phyloP scores from a whole-genome alignment of 2,113 vertebrate species.

The Epinephelus fuscoguttatus region DNA sequence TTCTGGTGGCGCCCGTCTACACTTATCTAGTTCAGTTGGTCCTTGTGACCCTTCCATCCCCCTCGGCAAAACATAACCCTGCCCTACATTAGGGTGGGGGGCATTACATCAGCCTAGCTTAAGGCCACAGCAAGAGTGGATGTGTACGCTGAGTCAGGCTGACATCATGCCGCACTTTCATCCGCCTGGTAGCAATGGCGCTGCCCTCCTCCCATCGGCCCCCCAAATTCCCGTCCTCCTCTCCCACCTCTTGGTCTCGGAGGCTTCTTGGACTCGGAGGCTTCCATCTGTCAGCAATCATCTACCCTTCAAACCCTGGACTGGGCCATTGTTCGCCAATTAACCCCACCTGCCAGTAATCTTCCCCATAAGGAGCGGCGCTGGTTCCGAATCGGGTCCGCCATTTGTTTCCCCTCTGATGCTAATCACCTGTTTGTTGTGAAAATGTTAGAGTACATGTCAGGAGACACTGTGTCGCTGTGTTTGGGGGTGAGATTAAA shows the following conservation, averaged over 20 bases:
- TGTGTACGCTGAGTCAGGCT: constrained; percentile 80
- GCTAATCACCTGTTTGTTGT: constrained; percentile 85
- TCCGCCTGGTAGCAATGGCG: constrained; percentile 78
- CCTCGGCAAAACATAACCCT: constrained; percentile 31
- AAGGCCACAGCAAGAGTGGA: constrained; percentile 63
- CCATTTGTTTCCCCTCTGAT: constrained; percentile 83
- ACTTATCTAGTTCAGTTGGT: constrained; percentile 50
- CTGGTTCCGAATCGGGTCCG: constrained; percentile 73
- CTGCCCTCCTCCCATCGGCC: constrained; percentile 50
- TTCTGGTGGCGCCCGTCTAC: constrained; percentile 57
- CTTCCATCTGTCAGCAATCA: constrained; percentile 88
- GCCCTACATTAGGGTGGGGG: constrained; percentile 29
- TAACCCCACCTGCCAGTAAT: constrained; percentile 86
- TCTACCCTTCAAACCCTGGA: constrained; percentile 81
- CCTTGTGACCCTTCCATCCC: constrained; percentile 49
- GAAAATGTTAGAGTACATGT: constrained; percentile 72
- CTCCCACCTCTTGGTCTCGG: constrained; percentile 81
- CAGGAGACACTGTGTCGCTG: constrained; percentile 66
- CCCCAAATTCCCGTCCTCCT: constrained; percentile 56
- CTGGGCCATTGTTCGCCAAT: constrained; percentile 81
- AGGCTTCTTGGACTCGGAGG: constrained; percentile 76
- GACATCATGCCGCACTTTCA: constrained; percentile 84
- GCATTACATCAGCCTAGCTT: constrained; percentile 81
- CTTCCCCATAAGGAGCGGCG: constrained; percentile 72
- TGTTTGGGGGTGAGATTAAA: constrained; percentile 66